phyloP scores from a whole-genome alignment of 2,888 invertebrate species.

The Cabera pusaria region DNA sequence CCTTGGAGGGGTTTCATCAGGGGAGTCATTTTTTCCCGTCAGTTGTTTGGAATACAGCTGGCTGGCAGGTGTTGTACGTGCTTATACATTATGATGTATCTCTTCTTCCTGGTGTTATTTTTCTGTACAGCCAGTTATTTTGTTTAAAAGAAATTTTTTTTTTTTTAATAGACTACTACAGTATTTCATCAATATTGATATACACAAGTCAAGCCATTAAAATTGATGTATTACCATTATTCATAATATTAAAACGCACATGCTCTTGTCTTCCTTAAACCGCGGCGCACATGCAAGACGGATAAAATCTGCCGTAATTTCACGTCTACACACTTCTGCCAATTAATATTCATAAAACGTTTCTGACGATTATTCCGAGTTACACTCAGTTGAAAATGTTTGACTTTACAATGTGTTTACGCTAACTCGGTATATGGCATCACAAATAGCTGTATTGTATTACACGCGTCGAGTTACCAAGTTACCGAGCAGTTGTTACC shows the following conservation, averaged over 20 bases:
- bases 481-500: slow-evolving; percentile 51
- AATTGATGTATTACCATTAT: slow-evolving; percentile 5
- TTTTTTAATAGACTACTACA: too few species aligned
- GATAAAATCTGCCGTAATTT: slow-evolving; percentile 45
- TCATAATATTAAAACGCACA: slow-evolving; percentile 21
- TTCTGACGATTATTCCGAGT: slow-evolving; percentile 56
- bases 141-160: too few species aligned
- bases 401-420: slow-evolving; percentile 59
- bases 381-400: slow-evolving; percentile 44
- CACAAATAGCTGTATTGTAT: slow-evolving; percentile 65
- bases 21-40: slow-evolving; percentile 66
- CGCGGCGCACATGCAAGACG: slow-evolving; percentile 28
- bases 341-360: slow-evolving; percentile 66
- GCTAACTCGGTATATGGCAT: slow-evolving; percentile 53
- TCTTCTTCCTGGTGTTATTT: slow-evolving; percentile 37
- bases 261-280: slow-evolving; percentile 20
- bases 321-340: slow-evolving; percentile 44
- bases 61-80: slow-evolving; percentile 73
- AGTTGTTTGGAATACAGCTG: slow-evolving; percentile 70
- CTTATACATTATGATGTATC: slow-evolving; percentile 55
- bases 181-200: too few species aligned
- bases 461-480: slow-evolving; percentile 53
- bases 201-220: too few species aligned
- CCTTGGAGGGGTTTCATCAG: slow-evolving; percentile 48
- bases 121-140: too few species aligned